Conservation (phyloP, 2,113 vertebrate species). For the Toxotes chatareus region DNA sequence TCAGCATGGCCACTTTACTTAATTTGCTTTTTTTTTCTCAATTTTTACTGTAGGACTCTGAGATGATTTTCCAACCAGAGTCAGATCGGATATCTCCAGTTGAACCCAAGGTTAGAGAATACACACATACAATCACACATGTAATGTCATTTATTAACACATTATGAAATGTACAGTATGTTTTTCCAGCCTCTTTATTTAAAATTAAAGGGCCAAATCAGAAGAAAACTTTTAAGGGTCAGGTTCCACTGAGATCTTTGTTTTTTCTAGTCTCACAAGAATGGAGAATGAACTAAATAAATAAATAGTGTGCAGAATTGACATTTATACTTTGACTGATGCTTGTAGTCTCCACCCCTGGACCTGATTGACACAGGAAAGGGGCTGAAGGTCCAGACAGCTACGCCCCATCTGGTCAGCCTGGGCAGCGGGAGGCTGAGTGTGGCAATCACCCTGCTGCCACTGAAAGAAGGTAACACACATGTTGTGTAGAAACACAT, state of each 20-base stretch:
- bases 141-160: neutral
- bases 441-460: conserved; percentile 86
- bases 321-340: conserved; percentile 34
- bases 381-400: conserved; percentile 85
- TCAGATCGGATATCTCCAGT: conserved; percentile 77
- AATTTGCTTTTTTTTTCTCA: neutral
- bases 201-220: neutral
- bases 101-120: conserved; percentile 72
- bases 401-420: conserved; percentile 85
- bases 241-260: neutral
- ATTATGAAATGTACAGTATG: neutral
- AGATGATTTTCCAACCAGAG: conserved; percentile 79
- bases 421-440: conserved; percentile 87
- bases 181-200: neutral
- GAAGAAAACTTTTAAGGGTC: neutral
- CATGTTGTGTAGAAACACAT: neutral
- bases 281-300: neutral
- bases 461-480: conserved; percentile 85
- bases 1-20: neutral
- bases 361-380: conserved; percentile 87
- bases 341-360: conserved; percentile 76
- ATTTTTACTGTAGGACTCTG: conserved; percentile 72
- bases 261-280: neutral
- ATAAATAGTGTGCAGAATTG: neutral
- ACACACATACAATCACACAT: conserved; percentile 11